Percentiles rank a stretch among this genome's conserved stretches.
phyloP scores from a whole-genome alignment of 2,113 vertebrate genomes.

The Lagopus muta region DNA sequence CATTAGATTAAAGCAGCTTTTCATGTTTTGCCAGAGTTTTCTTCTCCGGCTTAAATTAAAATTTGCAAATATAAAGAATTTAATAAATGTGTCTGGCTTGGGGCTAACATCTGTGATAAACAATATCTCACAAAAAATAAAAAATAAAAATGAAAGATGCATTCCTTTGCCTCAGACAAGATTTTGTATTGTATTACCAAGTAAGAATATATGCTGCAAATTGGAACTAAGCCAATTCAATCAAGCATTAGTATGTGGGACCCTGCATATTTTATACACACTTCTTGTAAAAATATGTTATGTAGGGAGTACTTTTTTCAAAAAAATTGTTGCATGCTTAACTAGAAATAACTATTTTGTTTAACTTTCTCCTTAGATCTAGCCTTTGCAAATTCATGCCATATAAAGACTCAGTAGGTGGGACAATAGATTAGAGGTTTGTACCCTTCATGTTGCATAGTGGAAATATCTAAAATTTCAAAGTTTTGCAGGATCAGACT shows the following conservation, averaged over 20 bases:
- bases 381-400: background rate
- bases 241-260: background rate
- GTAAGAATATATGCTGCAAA: background rate
- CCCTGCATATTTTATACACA: background rate
- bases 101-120: background rate
- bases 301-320: background rate
- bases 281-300: background rate
- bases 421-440: background rate
- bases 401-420: background rate
- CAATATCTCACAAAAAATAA: background rate
- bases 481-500: background rate
- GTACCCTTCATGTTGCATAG: background rate
- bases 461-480: background rate
- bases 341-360: background rate
- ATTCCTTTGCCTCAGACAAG: background rate
- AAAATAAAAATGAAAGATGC: background rate
- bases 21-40: slow-evolving; percentile 18
- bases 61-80: slow-evolving; percentile 19
- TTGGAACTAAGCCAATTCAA: background rate
- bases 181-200: background rate
- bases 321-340: background rate
- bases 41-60: slow-evolving; percentile 26
- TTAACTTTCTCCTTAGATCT: background rate
- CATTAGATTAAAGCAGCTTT: slow-evolving; percentile 26
- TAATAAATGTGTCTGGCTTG: slow-evolving; percentile 14